Evolutionary conservation across 2,888 invertebrate species (phyloP).

Genomic region (Tachystola acroxantha): DNA sequence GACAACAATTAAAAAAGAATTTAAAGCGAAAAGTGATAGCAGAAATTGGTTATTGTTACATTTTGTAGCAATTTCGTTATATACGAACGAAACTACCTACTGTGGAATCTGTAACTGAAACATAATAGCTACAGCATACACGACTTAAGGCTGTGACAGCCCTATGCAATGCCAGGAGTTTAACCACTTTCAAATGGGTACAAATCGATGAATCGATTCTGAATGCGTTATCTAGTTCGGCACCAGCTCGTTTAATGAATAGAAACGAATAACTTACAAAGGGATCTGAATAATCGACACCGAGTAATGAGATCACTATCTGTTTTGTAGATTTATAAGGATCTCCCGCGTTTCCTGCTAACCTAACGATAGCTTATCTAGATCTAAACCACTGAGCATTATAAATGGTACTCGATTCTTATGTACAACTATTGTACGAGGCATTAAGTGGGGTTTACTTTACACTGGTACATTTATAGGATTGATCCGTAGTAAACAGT

Average conservation of each 20-base stretch:
- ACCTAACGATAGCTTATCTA: slow-evolving; percentile 18
- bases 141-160: too few species aligned
- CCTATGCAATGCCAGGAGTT: slow-evolving; percentile 37
- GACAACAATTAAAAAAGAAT: too few species aligned
- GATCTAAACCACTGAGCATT: slow-evolving; percentile 14
- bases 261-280: slow-evolving; percentile 68
- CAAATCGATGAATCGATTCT: slow-evolving; percentile 57
- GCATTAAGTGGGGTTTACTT: too few species aligned
- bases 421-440: not conserved
- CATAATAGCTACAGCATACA: too few species aligned
- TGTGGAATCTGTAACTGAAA: too few species aligned
- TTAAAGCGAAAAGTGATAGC: too few species aligned
- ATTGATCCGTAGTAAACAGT: too few species aligned
- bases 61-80: too few species aligned
- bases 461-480: too few species aligned
- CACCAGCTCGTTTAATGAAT: slow-evolving; percentile 66
- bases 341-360: slow-evolving; percentile 58
- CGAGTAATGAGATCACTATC: slow-evolving; percentile 69
- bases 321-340: slow-evolving; percentile 65
- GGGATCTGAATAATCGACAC: slow-evolving; percentile 74
- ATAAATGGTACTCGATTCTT: slow-evolving; percentile 14
- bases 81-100: too few species aligned
- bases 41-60: too few species aligned
- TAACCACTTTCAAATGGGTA: slow-evolving; percentile 48
- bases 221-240: slow-evolving; percentile 59